Base-by-base conservation (phyloP, 2,113 vertebrate species). In the Gila orcuttii region DNA sequence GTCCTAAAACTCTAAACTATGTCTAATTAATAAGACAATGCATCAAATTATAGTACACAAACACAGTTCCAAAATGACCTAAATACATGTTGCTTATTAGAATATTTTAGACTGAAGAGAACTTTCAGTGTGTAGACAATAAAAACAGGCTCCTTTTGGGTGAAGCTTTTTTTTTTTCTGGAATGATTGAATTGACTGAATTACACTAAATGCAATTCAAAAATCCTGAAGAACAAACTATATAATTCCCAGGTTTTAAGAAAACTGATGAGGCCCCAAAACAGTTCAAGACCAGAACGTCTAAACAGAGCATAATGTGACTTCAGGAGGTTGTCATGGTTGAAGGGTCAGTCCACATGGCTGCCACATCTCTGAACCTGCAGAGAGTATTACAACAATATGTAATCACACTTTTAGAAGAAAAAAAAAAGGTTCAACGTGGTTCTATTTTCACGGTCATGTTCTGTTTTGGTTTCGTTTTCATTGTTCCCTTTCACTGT, bases 311-410 rank as follows among this genome's bases (percentile, higher is more conserved):
- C 93, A 92, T 91, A 91, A 91, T 79, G 23, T 50, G 91, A 92
- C 88, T 92, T 95, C 93, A 95, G 89, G 94, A 95, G 87, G 94
- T 95, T 87, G 94, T 94, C 94, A 95, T 95, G 91, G 94, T 94
- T 77, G 94, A 94, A 87, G 94, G 94, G 90, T 95, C 94, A 19
- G 94, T 95, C 94, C 94, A 95, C 94, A 95, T 95, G 87, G 94
- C 94, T 86, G 94, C 94, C 92, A 95, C 94, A 75, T 95, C 94
- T 93, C 94, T 90, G 89, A 95, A 95, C 91, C 94, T 95, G 86
- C 4, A 42, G 23, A 59, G 9, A 79, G 45, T 28, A 81, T 2
- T 15, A 47, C 52, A 68, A 79, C 59, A 39, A 52, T 57, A 76
- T 69, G 59, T 55, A 17, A 45, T 45, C 3, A 4, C 42, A 10